Base-by-base conservation (phyloP, 2,888 invertebrate genomes). In the Branchipolynoe longqiensis region DNA sequence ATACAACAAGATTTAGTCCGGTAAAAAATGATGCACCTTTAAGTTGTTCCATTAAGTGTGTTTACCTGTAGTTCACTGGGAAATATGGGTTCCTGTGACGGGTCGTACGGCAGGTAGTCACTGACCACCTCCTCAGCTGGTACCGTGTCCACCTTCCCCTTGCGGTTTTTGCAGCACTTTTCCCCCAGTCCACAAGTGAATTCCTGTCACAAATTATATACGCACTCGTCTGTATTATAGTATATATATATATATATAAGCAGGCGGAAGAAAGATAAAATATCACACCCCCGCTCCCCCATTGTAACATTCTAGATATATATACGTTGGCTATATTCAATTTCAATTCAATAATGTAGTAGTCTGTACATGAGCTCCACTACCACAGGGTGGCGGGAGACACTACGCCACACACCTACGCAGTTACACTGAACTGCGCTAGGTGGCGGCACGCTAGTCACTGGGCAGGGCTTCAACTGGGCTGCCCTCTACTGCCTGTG, bases 61-160 rank as follows among this genome's bases (percentile, higher is more conserved):
- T 8, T 82, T 85, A 97, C 92, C 92, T 96, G 96, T 83, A 98
- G 94, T 92, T 98, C 98, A 3, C 98, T 97, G 25, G 98, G 98
- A 92, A 98, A 98, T 90, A 98, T 98, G 1, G 97, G 96, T 94
- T 98, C 98, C 93, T 98, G 98, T 0, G 96, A 95, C 0, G 96
- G 95, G 94, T 97, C 96, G 89, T 96, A 96, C 0, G 97, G 96
- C 6, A n/a, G 1, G 48, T 41, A 48, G 1, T 25, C 78, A n/a
- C 4, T 48, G 4, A 25, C 18, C n/a, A 4, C 6, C n/a, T 41
- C 12, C 8, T 40, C 40, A 12, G 8, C 48, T 48, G n/a, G 8
- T 2, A 2, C 6, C 12, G 18, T 48, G 48, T 6, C 22, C 14
- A 31, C 25, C 12, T 40, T 48, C 12, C 28, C 33, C 28, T 41